phyloP scores from a whole-genome alignment of 1,140 invertebrate genomes.

The Eurosta solidaginis region DNA sequence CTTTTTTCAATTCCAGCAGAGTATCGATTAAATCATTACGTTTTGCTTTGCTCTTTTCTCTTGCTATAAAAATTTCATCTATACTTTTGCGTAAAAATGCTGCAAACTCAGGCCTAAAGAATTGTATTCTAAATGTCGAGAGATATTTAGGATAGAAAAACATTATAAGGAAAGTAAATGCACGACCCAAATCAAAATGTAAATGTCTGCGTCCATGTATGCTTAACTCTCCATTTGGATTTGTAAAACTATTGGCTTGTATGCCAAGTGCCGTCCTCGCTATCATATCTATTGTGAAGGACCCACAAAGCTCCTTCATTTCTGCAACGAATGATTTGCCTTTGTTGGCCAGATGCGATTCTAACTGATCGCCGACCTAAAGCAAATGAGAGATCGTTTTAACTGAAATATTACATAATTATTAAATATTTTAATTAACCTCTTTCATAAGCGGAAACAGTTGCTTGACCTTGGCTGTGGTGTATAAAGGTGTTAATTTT shows the following conservation, averaged over 20 bases:
- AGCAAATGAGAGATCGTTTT: not conserved
- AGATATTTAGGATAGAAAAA: constrained; percentile 60
- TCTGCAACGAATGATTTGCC: constrained; percentile 38
- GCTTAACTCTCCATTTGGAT: constrained; percentile 61
- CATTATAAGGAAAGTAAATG: constrained; percentile 60
- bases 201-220: constrained; percentile 60
- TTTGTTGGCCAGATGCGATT: constrained; percentile 34
- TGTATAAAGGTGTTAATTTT: constrained; percentile 64
- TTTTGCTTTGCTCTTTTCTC: constrained; percentile 43
- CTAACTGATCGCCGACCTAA: constrained; percentile 45
- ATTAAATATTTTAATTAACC: constrained; percentile 32
- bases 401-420: not conserved
- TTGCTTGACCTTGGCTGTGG: constrained; percentile 63
- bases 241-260: constrained; percentile 62
- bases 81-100: constrained; percentile 55
- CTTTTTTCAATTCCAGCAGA: constrained; percentile 56
- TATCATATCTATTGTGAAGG: constrained; percentile 66
- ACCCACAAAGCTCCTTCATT: constrained; percentile 61
- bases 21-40: constrained; percentile 62
- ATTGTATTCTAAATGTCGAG: constrained; percentile 39
- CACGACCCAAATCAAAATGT: constrained; percentile 61
- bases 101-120: constrained; percentile 41
- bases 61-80: constrained; percentile 50
- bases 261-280: constrained; percentile 67
- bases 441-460: constrained; percentile 64